Conservation (phyloP, 2,797 vertebrate species). For the Halcyon chelicuti region DNA sequence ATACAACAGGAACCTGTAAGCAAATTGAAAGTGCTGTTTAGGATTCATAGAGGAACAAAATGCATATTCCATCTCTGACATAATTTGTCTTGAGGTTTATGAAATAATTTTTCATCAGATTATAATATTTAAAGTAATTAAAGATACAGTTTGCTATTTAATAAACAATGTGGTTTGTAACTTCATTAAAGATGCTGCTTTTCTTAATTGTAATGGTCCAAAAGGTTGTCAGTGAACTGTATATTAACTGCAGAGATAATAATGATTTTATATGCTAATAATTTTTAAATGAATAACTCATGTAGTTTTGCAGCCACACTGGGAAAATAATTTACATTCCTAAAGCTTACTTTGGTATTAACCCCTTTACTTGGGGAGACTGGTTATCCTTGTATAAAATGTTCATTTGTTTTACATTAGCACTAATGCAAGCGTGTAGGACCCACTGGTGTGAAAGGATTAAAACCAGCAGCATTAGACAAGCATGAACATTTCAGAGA, state of each 20-base stretch:
- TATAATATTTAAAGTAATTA: constrained; percentile 74
- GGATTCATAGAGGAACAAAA: neutral
- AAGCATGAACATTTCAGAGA: constrained; percentile 59
- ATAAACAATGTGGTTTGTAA: constrained; percentile 76
- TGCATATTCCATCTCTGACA: neutral
- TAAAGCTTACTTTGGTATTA: constrained; percentile 74
- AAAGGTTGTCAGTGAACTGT: constrained; percentile 75
- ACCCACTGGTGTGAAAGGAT: constrained; percentile 71
- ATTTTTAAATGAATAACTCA: constrained; percentile 79
- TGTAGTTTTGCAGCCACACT: constrained; percentile 66
- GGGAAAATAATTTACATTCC: constrained; percentile 74
- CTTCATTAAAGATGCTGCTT: constrained; percentile 71
- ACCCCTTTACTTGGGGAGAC: constrained; percentile 69
- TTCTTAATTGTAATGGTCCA: constrained; percentile 74
- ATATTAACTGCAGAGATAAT: constrained; percentile 79
- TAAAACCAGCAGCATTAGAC: constrained; percentile 67
- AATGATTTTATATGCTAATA: constrained; percentile 81
- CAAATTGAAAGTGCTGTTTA: constrained; percentile 25
- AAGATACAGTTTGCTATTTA: constrained; percentile 74
- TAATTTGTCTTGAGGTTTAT: constrained; percentile 67
- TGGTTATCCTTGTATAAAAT: constrained; percentile 54
- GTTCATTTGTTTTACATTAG: constrained; percentile 71
- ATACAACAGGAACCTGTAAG: constrained; percentile 17
- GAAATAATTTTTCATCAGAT: constrained; percentile 67
- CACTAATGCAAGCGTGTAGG: constrained; percentile 62